Conservation (phyloP, 2,888 invertebrate species). For the Agrotis puta region DNA sequence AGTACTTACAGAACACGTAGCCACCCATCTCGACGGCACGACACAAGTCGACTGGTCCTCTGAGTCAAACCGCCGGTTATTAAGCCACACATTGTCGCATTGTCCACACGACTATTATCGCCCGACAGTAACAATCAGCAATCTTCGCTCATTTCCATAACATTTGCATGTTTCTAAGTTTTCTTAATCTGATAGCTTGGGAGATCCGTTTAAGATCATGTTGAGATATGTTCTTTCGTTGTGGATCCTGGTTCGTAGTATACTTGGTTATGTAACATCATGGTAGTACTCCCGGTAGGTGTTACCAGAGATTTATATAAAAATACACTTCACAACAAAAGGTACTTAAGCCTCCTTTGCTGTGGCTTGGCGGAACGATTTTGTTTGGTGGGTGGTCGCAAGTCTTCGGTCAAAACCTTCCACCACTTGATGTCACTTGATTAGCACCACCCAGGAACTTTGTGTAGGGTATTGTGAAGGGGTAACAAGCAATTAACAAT, state of each 20-base stretch:
- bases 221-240: slow-evolving; percentile 13
- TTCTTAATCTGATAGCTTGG: slow-evolving; percentile 46
- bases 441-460: too few species aligned
- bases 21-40: slow-evolving; percentile 43
- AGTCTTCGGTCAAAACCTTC: too few species aligned
- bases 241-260: slow-evolving; percentile 15
- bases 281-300: neutral
- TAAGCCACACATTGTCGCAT: slow-evolving; percentile 41
- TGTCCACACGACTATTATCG: slow-evolving; percentile 43
- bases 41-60: slow-evolving; percentile 32
- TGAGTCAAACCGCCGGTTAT: slow-evolving; percentile 19
- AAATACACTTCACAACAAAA: too few species aligned
- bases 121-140: slow-evolving; percentile 49
- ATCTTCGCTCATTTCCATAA: slow-evolving; percentile 64
- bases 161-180: slow-evolving; percentile 48
- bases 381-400: too few species aligned
- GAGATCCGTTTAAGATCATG: slow-evolving; percentile 42
- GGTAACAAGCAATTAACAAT: too few species aligned
- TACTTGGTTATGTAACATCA: neutral
- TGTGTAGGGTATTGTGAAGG: too few species aligned
- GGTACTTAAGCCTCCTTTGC: too few species aligned
- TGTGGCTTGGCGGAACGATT: too few species aligned
- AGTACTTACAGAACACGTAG: slow-evolving; percentile 39
- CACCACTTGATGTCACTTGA: too few species aligned
- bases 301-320: neutral